Evolutionary conservation across 1,140 invertebrate species (phyloP), one percentile per base, ranked within the genome.

Genomic region (Spodoptera frugiperda): DNA sequence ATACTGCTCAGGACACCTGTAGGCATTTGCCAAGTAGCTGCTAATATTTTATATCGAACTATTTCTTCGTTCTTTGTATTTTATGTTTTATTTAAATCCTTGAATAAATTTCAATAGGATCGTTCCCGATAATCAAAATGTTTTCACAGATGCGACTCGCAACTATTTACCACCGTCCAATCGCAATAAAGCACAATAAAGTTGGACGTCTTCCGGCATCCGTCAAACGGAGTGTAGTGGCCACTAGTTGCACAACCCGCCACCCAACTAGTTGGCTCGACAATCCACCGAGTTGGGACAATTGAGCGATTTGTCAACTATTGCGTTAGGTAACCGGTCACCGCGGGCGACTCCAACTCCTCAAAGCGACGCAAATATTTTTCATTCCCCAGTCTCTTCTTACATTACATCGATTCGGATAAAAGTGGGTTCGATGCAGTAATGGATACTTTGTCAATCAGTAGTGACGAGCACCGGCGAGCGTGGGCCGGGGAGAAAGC

Each of bases 231-330:
- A 83, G 81, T 74, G 77, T 76, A 77, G 67, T 77, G 59, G 76
- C 71, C 76, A 82, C 70, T 72, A 72, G 85, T 91, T 90, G 83
- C 82, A 78, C 86, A 92, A 92, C 84, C 77, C 76, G 86, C 87
- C 89, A 88, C 88, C 85, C 89, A 89, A 85, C 89, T 80, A 85
- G 85, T 84, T 61, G 81, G 77, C 84, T 51, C 70, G 78, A 78
- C 84, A 83, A 82, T 59, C 80, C 81, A 82, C 85, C 83, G 75
- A 80, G 75, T 80, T 70, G 77, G 84, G 85, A 93, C 90, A 92
- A 93, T 93, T 93, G 90, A 92, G 90, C 90, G 88, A 92, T 93
- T 93, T 93, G 92, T 93, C 92, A 92, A 92, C 87, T 78, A 82
- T 84, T 86, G 84, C 87, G 86, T 88, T 88, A 86, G 87, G 81